Evolutionary conservation across 1,140 invertebrate species (phyloP).

Genomic region (Mactra quadrangularis): DNA sequence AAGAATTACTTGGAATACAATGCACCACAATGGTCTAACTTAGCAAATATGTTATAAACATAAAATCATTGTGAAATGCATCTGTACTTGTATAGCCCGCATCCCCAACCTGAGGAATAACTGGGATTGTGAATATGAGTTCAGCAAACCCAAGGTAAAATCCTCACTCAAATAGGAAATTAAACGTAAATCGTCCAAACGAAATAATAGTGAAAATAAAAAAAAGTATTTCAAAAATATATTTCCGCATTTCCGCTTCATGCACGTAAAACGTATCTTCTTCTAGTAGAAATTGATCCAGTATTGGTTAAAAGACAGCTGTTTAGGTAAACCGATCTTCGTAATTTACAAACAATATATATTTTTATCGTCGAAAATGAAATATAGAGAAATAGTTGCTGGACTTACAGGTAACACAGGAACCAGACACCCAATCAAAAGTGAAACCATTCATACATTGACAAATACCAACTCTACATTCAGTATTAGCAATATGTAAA

Average conservation of each 20-base stretch:
- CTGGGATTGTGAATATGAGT: neutral
- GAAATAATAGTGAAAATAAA: no score
- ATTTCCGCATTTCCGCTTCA: neutral
- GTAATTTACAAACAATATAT: no score
- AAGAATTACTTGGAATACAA: neutral
- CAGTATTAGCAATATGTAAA: neutral
- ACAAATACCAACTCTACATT: neutral
- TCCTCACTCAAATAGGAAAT: neutral
- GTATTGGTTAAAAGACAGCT: neutral
- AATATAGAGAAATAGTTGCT: neutral
- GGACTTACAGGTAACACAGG: neutral
- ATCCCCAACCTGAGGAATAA: neutral
- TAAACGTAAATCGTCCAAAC: no score
- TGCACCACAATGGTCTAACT: neutral
- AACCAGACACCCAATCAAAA: neutral
- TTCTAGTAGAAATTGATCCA: neutral
- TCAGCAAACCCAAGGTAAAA: neutral
- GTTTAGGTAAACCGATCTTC: no score
- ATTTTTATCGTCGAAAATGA: neutral
- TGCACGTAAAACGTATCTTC: neutral
- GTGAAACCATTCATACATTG: neutral
- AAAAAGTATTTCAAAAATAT: no score
- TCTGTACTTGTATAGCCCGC: neutral
- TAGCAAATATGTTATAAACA: neutral
- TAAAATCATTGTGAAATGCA: neutral